Evolutionary conservation across 2,113 vertebrate species (phyloP), one percentile per base, ranked within the genome.

Genomic region (Sylvietta virens): DNA sequence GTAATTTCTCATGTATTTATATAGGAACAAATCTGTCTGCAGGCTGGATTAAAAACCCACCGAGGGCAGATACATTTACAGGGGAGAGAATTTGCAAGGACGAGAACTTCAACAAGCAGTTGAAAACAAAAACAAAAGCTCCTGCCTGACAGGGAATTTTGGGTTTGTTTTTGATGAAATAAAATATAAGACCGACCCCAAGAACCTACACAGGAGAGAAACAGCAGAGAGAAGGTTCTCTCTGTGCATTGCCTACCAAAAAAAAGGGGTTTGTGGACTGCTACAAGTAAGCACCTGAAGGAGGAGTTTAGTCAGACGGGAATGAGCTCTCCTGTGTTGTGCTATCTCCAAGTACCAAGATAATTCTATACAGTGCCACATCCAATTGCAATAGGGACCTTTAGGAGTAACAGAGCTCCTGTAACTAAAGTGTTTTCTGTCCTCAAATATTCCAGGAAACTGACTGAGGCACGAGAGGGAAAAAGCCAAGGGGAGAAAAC

Each of bases 361-460:
- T 97, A 92, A 94, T 92, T 92, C 73, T 22, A 47, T 15, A 3
- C 24, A 17, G 53, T 97, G 97, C 93, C 97, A 97, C 78, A 85
- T 88, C 56, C 89, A 72, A 97, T 97, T 60, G 90, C 70, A 71
- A 60, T 67, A 87, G 67, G 58, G n/a, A 57, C 26, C 0, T 15
- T 89, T 86, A 93, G 93, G 53, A 89, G 97, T 93, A 97, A 97
- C 3, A 60, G 97, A 97, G 95, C 95, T 95, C 87, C 95, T 78
- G 72, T 26, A 92, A 93, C 84, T 58, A 96, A 97, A 97, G 58
- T 42, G 95, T 50, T 97, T 96, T 76, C 95, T 93, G 58, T 83
- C 90, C 87, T 97, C 77, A 48, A 48, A 87, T 96, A 92, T 96
- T 96, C 74, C 70, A 97, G 65, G 82, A 86, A 97, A 65, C 80